A percentile compares a stretch with the other conserved stretches of the same genome.
Evolutionary conservation across 1,140 invertebrate species (phyloP).

Genomic region (Metopolophium dirhodum): DNA sequence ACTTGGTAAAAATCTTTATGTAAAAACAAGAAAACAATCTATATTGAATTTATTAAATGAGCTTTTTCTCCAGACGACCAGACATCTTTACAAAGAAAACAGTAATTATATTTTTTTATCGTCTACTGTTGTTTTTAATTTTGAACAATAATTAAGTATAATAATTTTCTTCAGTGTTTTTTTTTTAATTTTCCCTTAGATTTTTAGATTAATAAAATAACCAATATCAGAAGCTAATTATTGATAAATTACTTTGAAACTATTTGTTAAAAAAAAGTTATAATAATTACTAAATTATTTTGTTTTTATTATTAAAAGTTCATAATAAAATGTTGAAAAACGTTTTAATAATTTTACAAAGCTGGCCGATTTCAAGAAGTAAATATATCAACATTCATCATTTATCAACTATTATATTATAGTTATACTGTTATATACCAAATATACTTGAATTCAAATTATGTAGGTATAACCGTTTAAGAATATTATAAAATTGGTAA

Average conservation of each 20-base stretch:
- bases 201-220: not conserved
- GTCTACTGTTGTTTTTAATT: not conserved
- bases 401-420: not conserved
- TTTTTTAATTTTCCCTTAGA: not conserved
- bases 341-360: not conserved
- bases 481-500: not conserved
- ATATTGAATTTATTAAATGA: not conserved
- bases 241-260: conserved; percentile 1
- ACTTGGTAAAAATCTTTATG: not conserved
- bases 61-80: not conserved
- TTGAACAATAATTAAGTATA: not conserved
- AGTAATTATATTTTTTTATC: not conserved
- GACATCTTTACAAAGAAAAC: not conserved
- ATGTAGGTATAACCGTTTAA: not conserved
- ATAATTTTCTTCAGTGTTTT: not conserved
- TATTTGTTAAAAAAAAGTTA: not conserved
- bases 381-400: not conserved
- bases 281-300: not conserved
- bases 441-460: not conserved
- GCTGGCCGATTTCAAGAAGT: not conserved
- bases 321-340: not conserved
- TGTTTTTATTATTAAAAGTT: not conserved
- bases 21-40: not conserved
- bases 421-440: not conserved
- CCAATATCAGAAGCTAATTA: conserved; percentile 4